phyloP scores from a whole-genome alignment of 2,888 invertebrate genomes.

The Tupiocoris notatus region DNA sequence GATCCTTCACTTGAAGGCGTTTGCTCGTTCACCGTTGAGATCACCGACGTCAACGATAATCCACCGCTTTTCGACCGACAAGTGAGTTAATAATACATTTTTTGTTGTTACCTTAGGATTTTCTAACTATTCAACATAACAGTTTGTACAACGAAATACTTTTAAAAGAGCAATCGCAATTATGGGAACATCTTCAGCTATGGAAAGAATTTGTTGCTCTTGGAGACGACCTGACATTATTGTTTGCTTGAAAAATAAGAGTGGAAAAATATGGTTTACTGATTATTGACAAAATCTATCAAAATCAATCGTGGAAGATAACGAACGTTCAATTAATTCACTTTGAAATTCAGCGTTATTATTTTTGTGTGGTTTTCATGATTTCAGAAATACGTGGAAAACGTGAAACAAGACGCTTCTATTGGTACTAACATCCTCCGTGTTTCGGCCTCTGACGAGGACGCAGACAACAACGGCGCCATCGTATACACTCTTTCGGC shows the following conservation, averaged over 20 bases:
- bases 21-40: constrained; percentile 97
- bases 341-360: too few relatives aligned
- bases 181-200: too few relatives aligned
- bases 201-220: too few relatives aligned
- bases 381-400: constrained; percentile 93
- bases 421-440: constrained; percentile 91
- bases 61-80: constrained; percentile 92
- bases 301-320: too few relatives aligned
- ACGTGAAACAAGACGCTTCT: constrained; percentile 94
- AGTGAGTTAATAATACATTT: constrained; percentile 59
- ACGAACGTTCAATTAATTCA: too few relatives aligned
- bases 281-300: too few relatives aligned
- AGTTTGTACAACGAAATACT: too few relatives aligned
- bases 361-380: constrained; percentile 49
- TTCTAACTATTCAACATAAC: not conserved
- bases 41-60: constrained; percentile 97
- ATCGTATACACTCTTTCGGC: constrained; percentile 89
- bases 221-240: too few relatives aligned
- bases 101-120: not conserved
- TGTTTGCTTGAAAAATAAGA: too few relatives aligned
- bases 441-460: constrained; percentile 94
- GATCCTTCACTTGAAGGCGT: constrained; percentile 96
- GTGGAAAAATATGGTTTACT: too few relatives aligned
- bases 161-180: too few relatives aligned
- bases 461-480: constrained; percentile 94